Evolutionary conservation across 2,113 vertebrate species (phyloP).

Genomic region (Corynorhinus townsendii): DNA sequence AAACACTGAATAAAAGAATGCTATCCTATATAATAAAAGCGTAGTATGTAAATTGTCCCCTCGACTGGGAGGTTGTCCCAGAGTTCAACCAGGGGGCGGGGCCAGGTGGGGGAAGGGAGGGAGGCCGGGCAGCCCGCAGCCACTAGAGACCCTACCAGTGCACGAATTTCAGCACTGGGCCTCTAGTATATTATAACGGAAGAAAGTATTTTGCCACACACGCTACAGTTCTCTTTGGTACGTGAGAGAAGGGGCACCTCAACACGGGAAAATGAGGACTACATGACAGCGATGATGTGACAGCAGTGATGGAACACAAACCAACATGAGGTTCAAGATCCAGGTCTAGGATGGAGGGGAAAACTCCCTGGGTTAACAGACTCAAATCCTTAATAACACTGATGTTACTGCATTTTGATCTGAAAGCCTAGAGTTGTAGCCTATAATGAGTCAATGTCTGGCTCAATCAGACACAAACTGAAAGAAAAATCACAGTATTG

Average conservation of each 20-base stretch:
- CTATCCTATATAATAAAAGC: not conserved
- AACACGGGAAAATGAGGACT: not conserved
- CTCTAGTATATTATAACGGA: not conserved
- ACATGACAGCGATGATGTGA: not conserved
- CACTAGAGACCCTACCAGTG: no score
- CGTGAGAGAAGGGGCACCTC: not conserved
- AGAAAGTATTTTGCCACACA: not conserved
- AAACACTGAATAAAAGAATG: not conserved
- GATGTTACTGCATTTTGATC: not conserved
- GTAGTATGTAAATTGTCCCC: no score
- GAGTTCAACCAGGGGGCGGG: no score
- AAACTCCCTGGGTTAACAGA: constrained; percentile 7
- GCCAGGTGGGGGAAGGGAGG: no score
- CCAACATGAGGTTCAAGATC: not conserved
- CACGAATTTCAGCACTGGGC: no score
- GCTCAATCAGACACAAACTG: not conserved
- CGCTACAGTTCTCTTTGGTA: not conserved
- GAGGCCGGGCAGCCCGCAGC: no score
- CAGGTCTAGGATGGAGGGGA: not conserved
- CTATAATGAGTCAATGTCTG: not conserved
- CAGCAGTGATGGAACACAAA: not conserved
- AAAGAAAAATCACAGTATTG: constrained; percentile 26
- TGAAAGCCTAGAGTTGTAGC: not conserved
- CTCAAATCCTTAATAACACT: not conserved
- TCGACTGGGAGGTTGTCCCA: no score